Base-by-base conservation (phyloP, 2,888 invertebrate species). In the Merodon equestris region DNA sequence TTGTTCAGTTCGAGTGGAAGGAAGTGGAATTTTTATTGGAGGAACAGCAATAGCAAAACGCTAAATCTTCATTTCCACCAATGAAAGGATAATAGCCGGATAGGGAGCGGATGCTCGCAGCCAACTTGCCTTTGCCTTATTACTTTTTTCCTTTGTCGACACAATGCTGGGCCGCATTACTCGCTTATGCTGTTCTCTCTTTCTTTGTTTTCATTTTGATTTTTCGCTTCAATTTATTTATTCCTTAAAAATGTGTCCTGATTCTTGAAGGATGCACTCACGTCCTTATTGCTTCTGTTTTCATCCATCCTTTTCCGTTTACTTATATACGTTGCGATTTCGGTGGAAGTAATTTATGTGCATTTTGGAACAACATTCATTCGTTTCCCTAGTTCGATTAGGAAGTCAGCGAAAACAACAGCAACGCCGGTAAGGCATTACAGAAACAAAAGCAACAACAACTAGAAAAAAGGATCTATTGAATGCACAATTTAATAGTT, bases 41-140 rank as follows among this genome's bases (percentile, higher is more conserved):
- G 27, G 45, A 45, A 60, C 66, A 57, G 60, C 56, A 68, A 51
- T 42, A 70, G 42, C 64, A 76, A 58, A 73, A 73, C 73, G 67
- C 68, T 77, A 73, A 77, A 77, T 77, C 73, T 77, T 77, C 68
- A 77, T 77, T 73, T 63, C 57, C 45, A 58, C 27, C 73, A 51
- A 67, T 63, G 77, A 77, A 73, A 73, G 73, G 73, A 77, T 73
- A 77, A 77, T 77, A 67, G 77, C 57, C 42, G 38, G 61, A 45
- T 58, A 40, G 50, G 40, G 7, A 27, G 27, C 5, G 5, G 36
- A n/a, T n/a, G n/a, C n/a, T n/a, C n/a, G n/a, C n/a, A n/a, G n/a
- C n/a, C n/a, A n/a, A n/a, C n/a, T 27, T n/a, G 27, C 1, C 7
- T 12, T 34, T 38, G 48, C 44, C 66, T 72, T 77, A 72, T 77